Percentiles rank a stretch among this genome's conserved stretches.
Evolutionary conservation across 2,797 vertebrate genomes (phyloP).

Genomic region (Micrastur ruficollis): DNA sequence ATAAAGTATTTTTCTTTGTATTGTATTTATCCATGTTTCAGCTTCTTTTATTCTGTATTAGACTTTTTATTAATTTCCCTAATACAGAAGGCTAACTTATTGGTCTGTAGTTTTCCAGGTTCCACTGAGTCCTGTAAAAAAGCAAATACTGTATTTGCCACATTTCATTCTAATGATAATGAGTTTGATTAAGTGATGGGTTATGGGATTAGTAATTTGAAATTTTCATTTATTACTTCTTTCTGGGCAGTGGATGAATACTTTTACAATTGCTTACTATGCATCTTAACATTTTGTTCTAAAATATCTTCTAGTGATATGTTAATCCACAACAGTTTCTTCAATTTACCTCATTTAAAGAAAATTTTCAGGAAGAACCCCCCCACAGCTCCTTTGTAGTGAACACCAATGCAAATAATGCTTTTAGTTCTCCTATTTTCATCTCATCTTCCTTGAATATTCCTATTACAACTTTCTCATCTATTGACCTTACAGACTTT

Average conservation of each 20-base stretch:
- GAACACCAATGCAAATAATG: not conserved
- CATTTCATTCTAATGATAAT: not conserved
- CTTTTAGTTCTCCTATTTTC: not conserved
- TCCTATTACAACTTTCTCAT: not conserved
- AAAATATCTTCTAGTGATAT: not conserved
- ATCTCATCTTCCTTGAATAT: not conserved
- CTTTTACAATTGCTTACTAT: not conserved
- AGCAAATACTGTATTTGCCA: not conserved
- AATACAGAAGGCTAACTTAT: not conserved
- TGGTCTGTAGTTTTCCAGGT: not conserved
- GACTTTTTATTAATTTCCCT: not conserved
- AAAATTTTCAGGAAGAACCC: not conserved
- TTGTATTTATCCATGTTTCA: not conserved
- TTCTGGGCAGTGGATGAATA: not conserved
- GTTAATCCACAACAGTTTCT: not conserved
- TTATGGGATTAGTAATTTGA: not conserved
- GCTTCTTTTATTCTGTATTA: not conserved
- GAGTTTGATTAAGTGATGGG: not conserved
- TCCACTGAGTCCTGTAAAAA: not conserved
- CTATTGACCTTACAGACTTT: not conserved
- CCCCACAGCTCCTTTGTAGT: rapidly evolving
- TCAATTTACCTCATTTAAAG: not conserved
- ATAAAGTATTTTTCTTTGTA: not conserved
- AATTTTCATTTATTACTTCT: not conserved
- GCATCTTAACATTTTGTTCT: not conserved